Percentiles rank a stretch among this genome's conserved stretches.
Evolutionary conservation across 2,888 invertebrate genomes (phyloP).

Genomic region (Dasypogon diadema): DNA sequence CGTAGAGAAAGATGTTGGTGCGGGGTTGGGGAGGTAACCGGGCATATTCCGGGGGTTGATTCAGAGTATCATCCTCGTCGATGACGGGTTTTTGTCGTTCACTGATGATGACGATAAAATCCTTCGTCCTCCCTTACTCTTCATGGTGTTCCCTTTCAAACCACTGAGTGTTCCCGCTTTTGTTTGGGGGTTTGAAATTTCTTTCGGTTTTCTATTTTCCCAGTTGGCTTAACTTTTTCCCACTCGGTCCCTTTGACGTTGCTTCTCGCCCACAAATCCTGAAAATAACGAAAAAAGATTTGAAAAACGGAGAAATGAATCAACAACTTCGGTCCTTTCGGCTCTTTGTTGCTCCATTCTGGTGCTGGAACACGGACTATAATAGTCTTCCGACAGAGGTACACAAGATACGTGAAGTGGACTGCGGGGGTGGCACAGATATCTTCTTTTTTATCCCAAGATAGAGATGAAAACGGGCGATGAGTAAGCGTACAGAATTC

Average conservation of each 20-base stretch:
- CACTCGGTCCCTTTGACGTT: neutral
- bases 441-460: neutral
- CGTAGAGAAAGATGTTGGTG: neutral
- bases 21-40: neutral
- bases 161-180: constrained; percentile 11
- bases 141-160: neutral
- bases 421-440: neutral
- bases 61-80: constrained; percentile 42
- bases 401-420: neutral
- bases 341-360: constrained; percentile 12
- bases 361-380: neutral
- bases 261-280: constrained; percentile 15
- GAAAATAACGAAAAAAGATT: constrained; percentile 26
- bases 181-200: constrained; percentile 35
- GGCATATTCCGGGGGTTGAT: constrained; percentile 24
- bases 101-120: constrained; percentile 50
- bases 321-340: constrained; percentile 31
- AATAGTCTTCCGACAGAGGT: neutral
- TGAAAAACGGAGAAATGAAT: constrained; percentile 47
- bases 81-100: constrained; percentile 49
- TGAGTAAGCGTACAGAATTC: neutral
- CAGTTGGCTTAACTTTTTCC: constrained; percentile 35
- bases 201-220: constrained; percentile 44
- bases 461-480: neutral
- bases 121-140: constrained; percentile 1